These are phyloP conservation scores for Platerodrilus igneus DNA, from an alignment of 2,888 invertebrate genomes.

Conservation along the genomic window DNA sequence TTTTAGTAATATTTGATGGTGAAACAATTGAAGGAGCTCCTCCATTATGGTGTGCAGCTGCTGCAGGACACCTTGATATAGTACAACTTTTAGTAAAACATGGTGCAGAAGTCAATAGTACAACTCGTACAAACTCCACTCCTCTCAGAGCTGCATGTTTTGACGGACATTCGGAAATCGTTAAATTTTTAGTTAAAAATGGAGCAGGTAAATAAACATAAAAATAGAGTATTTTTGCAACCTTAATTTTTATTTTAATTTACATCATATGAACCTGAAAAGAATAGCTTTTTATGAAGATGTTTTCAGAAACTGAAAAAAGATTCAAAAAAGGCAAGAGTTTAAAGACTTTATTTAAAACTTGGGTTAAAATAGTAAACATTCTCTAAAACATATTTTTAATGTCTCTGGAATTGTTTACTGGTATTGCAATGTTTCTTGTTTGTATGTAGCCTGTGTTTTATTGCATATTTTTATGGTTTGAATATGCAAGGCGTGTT, in stretches of 20 bases:
- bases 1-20: constrained; percentile 88
- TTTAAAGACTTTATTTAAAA: too few species aligned
- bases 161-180: constrained; percentile 93
- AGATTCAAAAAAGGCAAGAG: too few species aligned
- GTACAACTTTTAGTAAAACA: constrained; percentile 79
- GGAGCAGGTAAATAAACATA: constrained; percentile 70
- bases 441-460: too few species aligned
- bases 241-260: not conserved
- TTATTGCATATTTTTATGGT: too few species aligned
- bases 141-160: constrained; percentile 94
- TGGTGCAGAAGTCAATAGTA: constrained; percentile 90
- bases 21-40: constrained; percentile 96
- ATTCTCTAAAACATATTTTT: too few species aligned
- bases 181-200: constrained; percentile 84
- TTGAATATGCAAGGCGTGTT: too few species aligned
- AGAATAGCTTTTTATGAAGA: too few species aligned
- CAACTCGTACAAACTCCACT: constrained; percentile 91
- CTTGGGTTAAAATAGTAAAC: too few species aligned
- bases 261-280: too few species aligned
- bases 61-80: constrained; percentile 86
- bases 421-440: too few species aligned
- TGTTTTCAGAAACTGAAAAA: too few species aligned
- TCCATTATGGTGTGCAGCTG: constrained; percentile 96
- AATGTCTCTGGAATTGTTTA: too few species aligned
- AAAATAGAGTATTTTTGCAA: not conserved